These are phyloP conservation scores for Lordiphosa mommai DNA, from an alignment of 1,140 invertebrate genomes.

Conservation along the genomic window DNA sequence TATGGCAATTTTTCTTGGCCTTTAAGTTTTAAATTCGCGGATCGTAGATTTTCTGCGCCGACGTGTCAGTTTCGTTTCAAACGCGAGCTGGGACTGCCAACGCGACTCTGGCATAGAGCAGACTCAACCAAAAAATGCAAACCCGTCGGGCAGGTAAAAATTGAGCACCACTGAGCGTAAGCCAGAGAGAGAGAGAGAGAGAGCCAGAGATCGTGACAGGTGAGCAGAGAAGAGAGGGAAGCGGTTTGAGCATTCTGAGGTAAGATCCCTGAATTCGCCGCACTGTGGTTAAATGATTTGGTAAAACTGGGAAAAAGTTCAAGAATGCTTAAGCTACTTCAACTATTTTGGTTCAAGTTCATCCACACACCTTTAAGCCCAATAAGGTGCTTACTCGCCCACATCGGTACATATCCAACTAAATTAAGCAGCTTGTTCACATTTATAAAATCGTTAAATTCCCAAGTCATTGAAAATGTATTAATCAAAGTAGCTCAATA, in stretches of 20 bases:
- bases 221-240: constrained; percentile 29
- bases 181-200: not conserved
- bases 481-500: too few species aligned
- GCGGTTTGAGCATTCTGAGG: not conserved
- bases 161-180: constrained; percentile 42
- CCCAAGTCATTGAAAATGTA: too few species aligned
- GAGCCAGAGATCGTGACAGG: constrained; percentile 4
- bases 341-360: constrained; percentile 2
- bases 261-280: constrained; percentile 40
- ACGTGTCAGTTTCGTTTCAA: constrained; percentile 78
- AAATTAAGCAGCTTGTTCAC: too few species aligned
- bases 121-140: constrained; percentile 13
- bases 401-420: not conserved
- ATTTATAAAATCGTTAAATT: too few species aligned
- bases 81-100: constrained; percentile 73
- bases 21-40: constrained; percentile 28
- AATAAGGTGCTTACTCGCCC: not conserved
- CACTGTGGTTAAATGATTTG: constrained; percentile 27
- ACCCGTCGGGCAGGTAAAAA: constrained; percentile 50
- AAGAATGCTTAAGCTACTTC: not conserved
- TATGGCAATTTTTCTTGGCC: constrained; percentile 46
- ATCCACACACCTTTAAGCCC: not conserved
- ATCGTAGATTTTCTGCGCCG: constrained; percentile 48
- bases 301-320: not conserved
- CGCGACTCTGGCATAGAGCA: constrained; percentile 31